A percentile compares a stretch with the other conserved stretches of the same genome.
phyloP scores from a whole-genome alignment of 2,113 vertebrate species.

The Eonycteris spelaea region DNA sequence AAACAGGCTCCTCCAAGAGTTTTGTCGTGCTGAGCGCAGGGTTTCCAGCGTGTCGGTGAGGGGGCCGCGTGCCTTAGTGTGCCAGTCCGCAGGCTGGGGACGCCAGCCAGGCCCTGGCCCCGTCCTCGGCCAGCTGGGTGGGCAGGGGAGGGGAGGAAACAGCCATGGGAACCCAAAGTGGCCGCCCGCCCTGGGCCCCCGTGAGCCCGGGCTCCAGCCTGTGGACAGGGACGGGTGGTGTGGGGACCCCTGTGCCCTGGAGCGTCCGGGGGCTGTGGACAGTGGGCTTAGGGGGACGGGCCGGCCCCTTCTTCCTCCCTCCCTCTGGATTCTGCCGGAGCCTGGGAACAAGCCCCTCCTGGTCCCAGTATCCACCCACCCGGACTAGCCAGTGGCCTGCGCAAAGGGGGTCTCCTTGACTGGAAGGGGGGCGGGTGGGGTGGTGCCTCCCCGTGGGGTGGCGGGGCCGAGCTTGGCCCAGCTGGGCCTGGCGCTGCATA shows the following conservation, averaged over 20 bases:
- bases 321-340: background rate
- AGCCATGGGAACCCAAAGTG: background rate
- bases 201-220: background rate
- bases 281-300: accelerated
- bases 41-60: background rate
- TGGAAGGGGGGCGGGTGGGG: accelerated
- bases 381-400: background rate
- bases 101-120: background rate
- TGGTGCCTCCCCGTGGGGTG: accelerated
- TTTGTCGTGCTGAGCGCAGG: background rate
- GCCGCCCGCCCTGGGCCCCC: accelerated
- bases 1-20: background rate
- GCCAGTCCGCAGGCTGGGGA: background rate
- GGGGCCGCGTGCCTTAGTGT: background rate
- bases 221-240: accelerated
- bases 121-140: background rate
- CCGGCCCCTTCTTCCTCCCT: accelerated
- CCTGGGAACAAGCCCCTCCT: background rate
- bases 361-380: accelerated
- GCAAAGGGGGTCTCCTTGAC: accelerated
- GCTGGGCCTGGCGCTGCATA: accelerated
- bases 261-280: accelerated
- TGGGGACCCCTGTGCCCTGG: background rate
- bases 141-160: background rate
- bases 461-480: too few species aligned